phyloP scores from a whole-genome alignment of 2,888 invertebrate genomes.

The Sarcophaga caerulescens region DNA sequence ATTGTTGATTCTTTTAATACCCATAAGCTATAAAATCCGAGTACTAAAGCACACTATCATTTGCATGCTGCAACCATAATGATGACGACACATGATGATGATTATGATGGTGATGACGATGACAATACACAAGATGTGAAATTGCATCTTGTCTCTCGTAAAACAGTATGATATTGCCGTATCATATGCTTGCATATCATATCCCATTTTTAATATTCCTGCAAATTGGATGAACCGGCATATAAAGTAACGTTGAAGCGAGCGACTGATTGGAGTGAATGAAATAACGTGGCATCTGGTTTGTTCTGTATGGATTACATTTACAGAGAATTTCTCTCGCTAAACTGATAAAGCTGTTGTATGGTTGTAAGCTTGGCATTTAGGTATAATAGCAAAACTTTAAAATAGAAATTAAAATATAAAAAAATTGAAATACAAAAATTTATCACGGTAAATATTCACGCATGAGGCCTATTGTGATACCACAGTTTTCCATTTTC shows the following conservation, averaged over 20 bases:
- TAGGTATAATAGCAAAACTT: too few relatives aligned
- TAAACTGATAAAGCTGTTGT: too few relatives aligned
- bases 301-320: conserved; percentile 35
- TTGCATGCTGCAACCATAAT: background rate
- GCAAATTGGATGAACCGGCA: conserved; percentile 7
- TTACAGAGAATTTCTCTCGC: conserved; percentile 27
- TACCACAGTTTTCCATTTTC: too few relatives aligned
- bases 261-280: background rate
- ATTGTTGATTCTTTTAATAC: conserved; percentile 47
- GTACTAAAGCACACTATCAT: background rate
- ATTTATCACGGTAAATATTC: too few relatives aligned
- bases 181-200: conserved; percentile 45
- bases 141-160: background rate
- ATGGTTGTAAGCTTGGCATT: too few relatives aligned
- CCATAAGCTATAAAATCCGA: conserved; percentile 20
- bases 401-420: too few relatives aligned
- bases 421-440: too few relatives aligned
- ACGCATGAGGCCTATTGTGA: too few relatives aligned
- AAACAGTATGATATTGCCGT: background rate
- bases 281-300: conserved; percentile 60
- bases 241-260: background rate
- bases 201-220: conserved; percentile 56
- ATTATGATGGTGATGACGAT: conserved; percentile 8
- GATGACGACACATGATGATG: background rate
- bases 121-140: background rate